A percentile compares a stretch with the other conserved stretches of the same genome.
phyloP scores from a whole-genome alignment of 2,888 invertebrate genomes.

The Nymphalis polychloros region DNA sequence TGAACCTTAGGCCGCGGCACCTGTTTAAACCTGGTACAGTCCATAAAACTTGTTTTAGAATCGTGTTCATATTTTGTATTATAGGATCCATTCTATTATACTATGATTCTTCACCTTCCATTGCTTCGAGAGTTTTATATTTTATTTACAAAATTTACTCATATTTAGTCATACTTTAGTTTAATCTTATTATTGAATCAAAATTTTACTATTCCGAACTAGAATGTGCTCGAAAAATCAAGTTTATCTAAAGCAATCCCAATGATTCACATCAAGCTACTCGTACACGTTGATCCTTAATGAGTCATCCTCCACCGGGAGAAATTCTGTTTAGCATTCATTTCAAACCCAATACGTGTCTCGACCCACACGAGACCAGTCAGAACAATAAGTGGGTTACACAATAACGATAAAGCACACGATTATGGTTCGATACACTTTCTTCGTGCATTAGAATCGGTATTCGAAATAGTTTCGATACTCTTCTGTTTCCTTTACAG shows the following conservation, averaged over 20 bases:
- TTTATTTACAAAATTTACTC: too few species aligned
- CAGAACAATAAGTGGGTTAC: constrained; percentile 35
- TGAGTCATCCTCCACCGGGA: constrained; percentile 65
- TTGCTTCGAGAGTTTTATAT: constrained; percentile 10
- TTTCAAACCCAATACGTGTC: constrained; percentile 41
- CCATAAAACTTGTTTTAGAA: constrained; percentile 65
- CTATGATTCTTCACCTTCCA: not conserved
- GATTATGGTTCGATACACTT: constrained; percentile 36
- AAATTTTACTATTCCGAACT: too few species aligned
- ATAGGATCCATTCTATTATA: constrained; percentile 9
- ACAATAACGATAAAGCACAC: constrained; percentile 29
- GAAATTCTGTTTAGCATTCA: constrained; percentile 58
- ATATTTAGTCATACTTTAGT: too few species aligned
- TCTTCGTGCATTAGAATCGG: constrained; percentile 28
- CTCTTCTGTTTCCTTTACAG: constrained; percentile 29
- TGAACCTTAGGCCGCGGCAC: constrained; percentile 60
- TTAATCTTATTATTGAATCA: too few species aligned
- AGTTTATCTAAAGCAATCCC: not conserved
- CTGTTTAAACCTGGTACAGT: constrained; percentile 55
- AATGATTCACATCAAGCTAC: constrained; percentile 17
- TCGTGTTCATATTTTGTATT: constrained; percentile 27
- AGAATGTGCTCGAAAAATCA: not conserved
- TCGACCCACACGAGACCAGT: constrained; percentile 47
- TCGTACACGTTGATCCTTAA: constrained; percentile 38
- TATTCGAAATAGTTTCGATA: constrained; percentile 28